phyloP scores from a whole-genome alignment of 2,888 invertebrate species.

The Notodonta ziczac region DNA sequence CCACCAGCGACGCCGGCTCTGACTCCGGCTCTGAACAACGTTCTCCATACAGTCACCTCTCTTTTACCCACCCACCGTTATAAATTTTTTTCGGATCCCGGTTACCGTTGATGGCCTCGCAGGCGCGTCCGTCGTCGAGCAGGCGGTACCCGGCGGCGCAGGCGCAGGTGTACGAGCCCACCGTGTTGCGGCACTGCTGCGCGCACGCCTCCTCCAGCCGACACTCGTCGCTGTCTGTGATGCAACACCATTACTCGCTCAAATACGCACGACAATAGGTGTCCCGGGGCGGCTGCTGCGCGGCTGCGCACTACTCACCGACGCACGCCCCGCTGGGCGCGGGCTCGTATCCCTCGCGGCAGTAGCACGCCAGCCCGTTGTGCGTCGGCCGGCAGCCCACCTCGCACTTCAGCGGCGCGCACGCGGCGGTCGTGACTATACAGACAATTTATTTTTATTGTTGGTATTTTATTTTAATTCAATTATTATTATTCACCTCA shows the following conservation, averaged over 20 bases:
- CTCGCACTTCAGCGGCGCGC: constrained; percentile 83
- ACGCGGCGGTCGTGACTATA: constrained; percentile 69
- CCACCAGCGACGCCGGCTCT: constrained; percentile 87
- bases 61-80: neutral
- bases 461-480: no score
- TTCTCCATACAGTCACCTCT: neutral
- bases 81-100: neutral
- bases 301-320: constrained; percentile 48
- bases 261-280: neutral
- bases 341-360: constrained; percentile 87
- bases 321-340: constrained; percentile 86
- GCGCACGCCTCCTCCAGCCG: constrained; percentile 88
- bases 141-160: constrained; percentile 89
- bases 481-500: no score
- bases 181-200: constrained; percentile 88
- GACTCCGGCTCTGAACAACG: constrained; percentile 84
- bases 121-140: constrained; percentile 81
- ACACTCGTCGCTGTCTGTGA: constrained; percentile 91
- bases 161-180: constrained; percentile 88
- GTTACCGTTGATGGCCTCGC: constrained; percentile 89
- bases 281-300: neutral
- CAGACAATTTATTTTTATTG: neutral
- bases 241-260: constrained; percentile 6
- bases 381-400: constrained; percentile 89
- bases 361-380: constrained; percentile 90